Conservation (phyloP, 2,797 vertebrate genomes). For the Hypotaenidia philippensis region DNA sequence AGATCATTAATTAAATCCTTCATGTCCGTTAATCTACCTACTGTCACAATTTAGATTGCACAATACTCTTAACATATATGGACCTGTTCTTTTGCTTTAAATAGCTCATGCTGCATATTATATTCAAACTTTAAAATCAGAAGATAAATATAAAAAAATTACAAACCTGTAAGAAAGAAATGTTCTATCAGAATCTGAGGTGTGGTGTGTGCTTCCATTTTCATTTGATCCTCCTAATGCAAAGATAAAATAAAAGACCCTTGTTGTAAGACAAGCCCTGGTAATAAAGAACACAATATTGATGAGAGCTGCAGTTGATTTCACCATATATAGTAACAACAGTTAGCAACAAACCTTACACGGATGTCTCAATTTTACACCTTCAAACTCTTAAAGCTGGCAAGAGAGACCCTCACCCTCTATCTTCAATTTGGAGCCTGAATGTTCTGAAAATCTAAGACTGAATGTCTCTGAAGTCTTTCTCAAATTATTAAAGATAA, state of each 20-base stretch:
- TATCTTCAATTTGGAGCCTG: neutral
- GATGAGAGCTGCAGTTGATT: neutral
- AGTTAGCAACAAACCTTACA: neutral
- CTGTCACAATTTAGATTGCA: neutral
- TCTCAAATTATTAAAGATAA: neutral
- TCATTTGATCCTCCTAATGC: conserved; percentile 84
- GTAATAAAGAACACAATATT: neutral
- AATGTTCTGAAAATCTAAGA: neutral
- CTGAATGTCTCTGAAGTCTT: neutral
- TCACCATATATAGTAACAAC: neutral
- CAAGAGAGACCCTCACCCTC: neutral
- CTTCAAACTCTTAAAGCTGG: neutral
- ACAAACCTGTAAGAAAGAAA: conserved; percentile 93
- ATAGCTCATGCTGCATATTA: neutral
- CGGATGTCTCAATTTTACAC: neutral
- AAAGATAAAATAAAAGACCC: neutral
- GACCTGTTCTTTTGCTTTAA: neutral
- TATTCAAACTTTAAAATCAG: neutral
- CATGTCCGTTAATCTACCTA: neutral
- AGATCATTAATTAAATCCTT: neutral
- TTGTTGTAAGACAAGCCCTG: neutral
- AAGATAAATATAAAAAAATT: neutral
- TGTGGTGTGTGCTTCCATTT: conserved; percentile 79
- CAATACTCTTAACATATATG: neutral
- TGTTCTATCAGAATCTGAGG: conserved; percentile 87